Evolutionary conservation across 1,140 invertebrate genomes (phyloP).

Genomic region (Mercenaria mercenaria): DNA sequence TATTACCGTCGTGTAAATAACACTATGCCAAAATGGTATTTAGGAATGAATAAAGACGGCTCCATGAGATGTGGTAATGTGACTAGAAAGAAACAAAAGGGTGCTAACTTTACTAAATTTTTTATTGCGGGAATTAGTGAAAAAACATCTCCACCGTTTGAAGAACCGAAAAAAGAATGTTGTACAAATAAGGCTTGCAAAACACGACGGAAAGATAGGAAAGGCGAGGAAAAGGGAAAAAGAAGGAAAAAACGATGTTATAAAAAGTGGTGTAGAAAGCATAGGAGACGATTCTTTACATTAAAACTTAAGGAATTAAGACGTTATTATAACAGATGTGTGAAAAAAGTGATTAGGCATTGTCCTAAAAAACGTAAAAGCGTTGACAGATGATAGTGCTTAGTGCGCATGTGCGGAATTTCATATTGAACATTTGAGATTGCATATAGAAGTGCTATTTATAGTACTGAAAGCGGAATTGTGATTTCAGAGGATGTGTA

Average conservation of each 20-base stretch:
- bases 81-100: conserved; percentile 35
- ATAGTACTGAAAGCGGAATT: not conserved
- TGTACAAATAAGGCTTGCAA: conserved; percentile 33
- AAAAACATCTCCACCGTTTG: conserved; percentile 31
- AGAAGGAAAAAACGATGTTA: conserved; percentile 36
- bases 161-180: conserved; percentile 25
- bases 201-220: not conserved
- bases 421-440: conserved; percentile 1
- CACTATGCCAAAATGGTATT: conserved; percentile 33
- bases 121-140: not conserved
- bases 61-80: conserved; percentile 56
- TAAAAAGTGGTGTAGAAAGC: conserved; percentile 45
- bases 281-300: conserved; percentile 45
- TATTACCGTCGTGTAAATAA: conserved; percentile 31
- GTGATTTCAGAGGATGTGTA: conserved; percentile 21
- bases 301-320: conserved; percentile 62
- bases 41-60: conserved; percentile 63
- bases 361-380: conserved; percentile 31
- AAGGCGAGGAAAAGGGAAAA: not conserved
- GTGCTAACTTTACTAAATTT: conserved; percentile 38
- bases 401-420: not conserved
- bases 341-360: conserved; percentile 3
- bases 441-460: conserved; percentile 37
- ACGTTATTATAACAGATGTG: conserved; percentile 55
- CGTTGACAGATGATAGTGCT: conserved; percentile 35